These are phyloP conservation scores for Cyclopterus lumpus DNA, from an alignment of 2,797 vertebrate species.

Conservation along the genomic window DNA sequence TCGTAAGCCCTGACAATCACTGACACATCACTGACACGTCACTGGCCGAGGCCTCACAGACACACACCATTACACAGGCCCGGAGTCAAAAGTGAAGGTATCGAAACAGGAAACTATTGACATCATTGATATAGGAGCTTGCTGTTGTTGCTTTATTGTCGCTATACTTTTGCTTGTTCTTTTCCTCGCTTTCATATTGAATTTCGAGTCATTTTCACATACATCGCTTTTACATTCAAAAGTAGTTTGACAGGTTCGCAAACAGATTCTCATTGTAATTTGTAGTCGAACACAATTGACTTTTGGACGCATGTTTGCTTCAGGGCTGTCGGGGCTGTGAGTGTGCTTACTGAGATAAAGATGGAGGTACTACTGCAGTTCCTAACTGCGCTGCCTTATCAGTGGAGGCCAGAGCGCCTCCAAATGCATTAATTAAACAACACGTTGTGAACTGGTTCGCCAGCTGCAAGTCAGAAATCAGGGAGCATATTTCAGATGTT, in stretches of 20 bases:
- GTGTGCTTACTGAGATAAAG: constrained; percentile 60
- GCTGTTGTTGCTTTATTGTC: no score
- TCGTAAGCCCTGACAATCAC: constrained; percentile 67
- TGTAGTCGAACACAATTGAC: neutral
- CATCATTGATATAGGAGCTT: neutral
- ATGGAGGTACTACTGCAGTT: constrained; percentile 43
- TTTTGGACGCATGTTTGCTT: constrained; percentile 21
- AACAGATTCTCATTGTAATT: constrained; percentile 28
- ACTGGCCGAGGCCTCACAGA: constrained; percentile 54
- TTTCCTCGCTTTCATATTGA: neutral
- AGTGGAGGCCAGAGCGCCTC: constrained; percentile 52
- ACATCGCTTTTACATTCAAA: constrained; percentile 17
- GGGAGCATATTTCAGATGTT: constrained; percentile 23
- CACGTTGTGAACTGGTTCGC: constrained; percentile 13
- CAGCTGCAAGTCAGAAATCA: constrained; percentile 36
- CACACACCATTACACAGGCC: constrained; percentile 29
- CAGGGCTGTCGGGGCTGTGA: constrained; percentile 34
- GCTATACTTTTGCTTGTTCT: neutral
- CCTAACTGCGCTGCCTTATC: constrained; percentile 58
- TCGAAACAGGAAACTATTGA: neutral
- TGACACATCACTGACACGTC: constrained; percentile 67
- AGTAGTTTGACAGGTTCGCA: constrained; percentile 16
- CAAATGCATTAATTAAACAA: constrained; percentile 48
- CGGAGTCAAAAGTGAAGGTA: constrained; percentile 2
- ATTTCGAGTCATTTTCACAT: neutral